These are phyloP conservation scores for Melieria omissa DNA, from an alignment of 2,888 invertebrate species.

Conservation along the genomic window DNA sequence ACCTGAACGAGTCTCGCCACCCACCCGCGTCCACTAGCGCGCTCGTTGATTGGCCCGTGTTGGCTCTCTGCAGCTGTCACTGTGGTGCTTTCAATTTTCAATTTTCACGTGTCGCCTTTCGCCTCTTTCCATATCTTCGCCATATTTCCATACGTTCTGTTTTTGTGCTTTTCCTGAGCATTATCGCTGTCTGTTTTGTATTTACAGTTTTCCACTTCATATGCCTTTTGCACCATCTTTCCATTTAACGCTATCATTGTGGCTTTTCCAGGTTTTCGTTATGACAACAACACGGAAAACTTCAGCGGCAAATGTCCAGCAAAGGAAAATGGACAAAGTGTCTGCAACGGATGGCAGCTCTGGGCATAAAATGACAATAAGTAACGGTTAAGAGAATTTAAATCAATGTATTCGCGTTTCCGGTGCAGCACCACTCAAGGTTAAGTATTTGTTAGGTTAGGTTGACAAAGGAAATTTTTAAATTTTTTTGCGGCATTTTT, in stretches of 20 bases:
- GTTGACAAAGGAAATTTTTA: no score
- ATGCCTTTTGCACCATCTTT: not conserved
- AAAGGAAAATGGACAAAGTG: not conserved
- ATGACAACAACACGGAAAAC: not conserved
- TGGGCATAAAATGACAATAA: no score
- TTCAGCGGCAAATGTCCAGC: constrained; percentile 18
- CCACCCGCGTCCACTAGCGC: constrained; percentile 15
- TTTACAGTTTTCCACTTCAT: constrained; percentile 11
- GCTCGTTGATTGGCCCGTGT: constrained; percentile 13
- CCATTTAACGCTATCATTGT: not conserved
- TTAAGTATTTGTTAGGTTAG: no score
- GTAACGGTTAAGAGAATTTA: no score
- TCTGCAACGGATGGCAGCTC: no score
- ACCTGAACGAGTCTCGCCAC: constrained; percentile 18
- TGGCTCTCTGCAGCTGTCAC: constrained; percentile 4
- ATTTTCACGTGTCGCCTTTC: not conserved
- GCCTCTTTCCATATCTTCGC: not conserved
- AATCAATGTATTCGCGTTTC: no score
- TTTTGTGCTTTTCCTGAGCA: constrained; percentile 2
- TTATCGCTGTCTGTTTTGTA: not conserved
- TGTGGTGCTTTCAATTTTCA: not conserved
- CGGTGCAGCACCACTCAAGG: no score
- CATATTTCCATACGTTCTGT: not conserved
- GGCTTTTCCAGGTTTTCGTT: constrained; percentile 18
- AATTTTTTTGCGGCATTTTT: no score